Evolutionary conservation across 2,797 vertebrate species (phyloP).

Genomic region (Fringilla coelebs): DNA sequence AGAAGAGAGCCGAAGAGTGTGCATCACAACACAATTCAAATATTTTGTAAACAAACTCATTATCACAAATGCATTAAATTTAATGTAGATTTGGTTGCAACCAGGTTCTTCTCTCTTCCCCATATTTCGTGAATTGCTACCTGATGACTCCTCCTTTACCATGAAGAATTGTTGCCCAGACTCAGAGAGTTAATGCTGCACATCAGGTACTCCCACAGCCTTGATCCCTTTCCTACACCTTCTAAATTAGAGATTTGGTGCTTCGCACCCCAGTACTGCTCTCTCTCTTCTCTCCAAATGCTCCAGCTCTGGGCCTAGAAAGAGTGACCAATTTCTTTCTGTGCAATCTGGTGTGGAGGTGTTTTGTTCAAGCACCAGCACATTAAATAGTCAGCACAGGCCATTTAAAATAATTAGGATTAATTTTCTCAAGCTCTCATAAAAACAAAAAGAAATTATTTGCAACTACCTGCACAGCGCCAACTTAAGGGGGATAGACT

Average conservation of each 20-base stretch:
- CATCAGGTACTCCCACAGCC: background rate
- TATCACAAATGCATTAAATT: background rate
- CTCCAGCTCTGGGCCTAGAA: background rate
- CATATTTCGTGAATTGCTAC: background rate
- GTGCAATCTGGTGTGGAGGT: slow-evolving; percentile 41
- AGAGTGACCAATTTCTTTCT: background rate
- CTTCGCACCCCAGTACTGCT: background rate
- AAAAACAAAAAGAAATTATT: slow-evolving; percentile 37
- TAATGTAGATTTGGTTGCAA: background rate
- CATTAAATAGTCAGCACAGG: slow-evolving; percentile 7
- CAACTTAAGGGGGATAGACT: background rate
- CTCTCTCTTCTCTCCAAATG: background rate
- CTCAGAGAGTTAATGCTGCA: background rate
- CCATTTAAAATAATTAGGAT: slow-evolving; percentile 51
- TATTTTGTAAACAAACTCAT: background rate
- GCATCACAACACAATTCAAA: background rate
- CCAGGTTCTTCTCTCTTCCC: background rate
- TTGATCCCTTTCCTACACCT: background rate
- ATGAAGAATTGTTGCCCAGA: background rate
- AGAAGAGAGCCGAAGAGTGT: background rate
- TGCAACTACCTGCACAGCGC: background rate
- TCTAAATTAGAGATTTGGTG: background rate
- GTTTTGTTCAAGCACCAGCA: slow-evolving; percentile 36
- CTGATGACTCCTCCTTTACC: background rate
- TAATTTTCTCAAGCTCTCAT: slow-evolving; percentile 41